Percentiles rank a stretch among this genome's conserved stretches.
Evolutionary conservation across 2,113 vertebrate species (phyloP).

Genomic region (Genyomyrus donnyi): DNA sequence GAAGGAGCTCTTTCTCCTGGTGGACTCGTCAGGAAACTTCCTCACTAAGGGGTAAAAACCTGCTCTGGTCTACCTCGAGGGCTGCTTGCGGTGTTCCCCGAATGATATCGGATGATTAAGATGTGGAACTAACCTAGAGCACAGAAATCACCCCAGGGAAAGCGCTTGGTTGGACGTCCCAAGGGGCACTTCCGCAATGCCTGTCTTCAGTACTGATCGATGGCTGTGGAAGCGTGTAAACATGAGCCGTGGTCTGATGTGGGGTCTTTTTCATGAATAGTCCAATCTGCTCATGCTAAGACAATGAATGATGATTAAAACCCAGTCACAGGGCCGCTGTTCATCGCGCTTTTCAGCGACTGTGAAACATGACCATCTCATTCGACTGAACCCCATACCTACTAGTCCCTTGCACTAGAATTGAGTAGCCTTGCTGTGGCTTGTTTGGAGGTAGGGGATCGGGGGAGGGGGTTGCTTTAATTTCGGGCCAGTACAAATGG

Average conservation of each 20-base stretch:
- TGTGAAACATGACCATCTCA: background rate
- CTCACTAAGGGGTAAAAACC: constrained; percentile 74
- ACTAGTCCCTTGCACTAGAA: background rate
- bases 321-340: background rate
- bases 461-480: background rate
- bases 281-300: background rate
- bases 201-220: background rate
- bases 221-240: background rate
- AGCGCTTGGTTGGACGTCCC: background rate
- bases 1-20: constrained; percentile 77
- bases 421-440: background rate
- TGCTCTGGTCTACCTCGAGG: background rate
- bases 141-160: background rate
- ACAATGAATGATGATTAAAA: background rate
- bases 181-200: no score
- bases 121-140: background rate
- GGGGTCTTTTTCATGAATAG: background rate
- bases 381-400: background rate
- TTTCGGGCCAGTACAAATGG: background rate
- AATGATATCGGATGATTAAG: background rate
- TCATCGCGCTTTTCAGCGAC: background rate
- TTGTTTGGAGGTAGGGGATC: background rate
- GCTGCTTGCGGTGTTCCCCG: background rate
- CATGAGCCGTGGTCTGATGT: background rate
- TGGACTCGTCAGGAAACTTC: constrained; percentile 71